Evolutionary conservation across 2,113 vertebrate species (phyloP), one percentile per base, ranked within the genome.

Genomic region (Hippoglossus stenolepis): DNA sequence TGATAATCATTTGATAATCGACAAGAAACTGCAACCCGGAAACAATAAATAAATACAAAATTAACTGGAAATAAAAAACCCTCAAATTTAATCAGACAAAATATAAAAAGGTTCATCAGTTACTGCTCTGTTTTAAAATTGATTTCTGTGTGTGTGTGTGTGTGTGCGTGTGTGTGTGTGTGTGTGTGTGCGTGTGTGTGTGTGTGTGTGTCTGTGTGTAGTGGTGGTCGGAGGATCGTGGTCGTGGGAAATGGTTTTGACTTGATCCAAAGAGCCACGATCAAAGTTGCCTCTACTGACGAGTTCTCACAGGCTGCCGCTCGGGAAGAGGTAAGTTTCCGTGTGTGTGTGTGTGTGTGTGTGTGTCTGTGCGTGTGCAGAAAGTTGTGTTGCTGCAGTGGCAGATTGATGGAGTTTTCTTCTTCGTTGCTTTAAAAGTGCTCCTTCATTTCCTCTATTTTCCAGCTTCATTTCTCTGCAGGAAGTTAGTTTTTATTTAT

Each of bases 171-270:
- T 23, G 23, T 23, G 23, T 23, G 23, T 23, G 23, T 23, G 23
- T 23, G 23, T 23, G 23, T 2, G 28, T 31, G 5, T 31, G 28
- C 6, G 31, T 31, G 31, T 31, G 1, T 18, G 8, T 61, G 21
- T 31, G 60, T 82, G 21, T 80, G 95, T 97, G 23, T 69, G 21
- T 74, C 35, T 82, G 35, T 69, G 98, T 99, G 79, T 85, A 99
- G 98, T 7, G 98, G 98, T 18, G 98, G 98, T 59, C 95, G 98
- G 57, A 95, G 83, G 80, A 98, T 99, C 68, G 91, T 82, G 10
- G 94, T 98, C 62, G 84, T 70, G 0, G 98, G 97, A 63, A 94
- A 77, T 0, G 96, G 96, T 31, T 99, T 99, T 67, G 91, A 94
- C 69, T 92, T 96, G 70, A 96, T 97, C 84, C 97, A 99, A 93